Base-by-base conservation (phyloP, 2,113 vertebrate genomes). In the Zeus faber region DNA sequence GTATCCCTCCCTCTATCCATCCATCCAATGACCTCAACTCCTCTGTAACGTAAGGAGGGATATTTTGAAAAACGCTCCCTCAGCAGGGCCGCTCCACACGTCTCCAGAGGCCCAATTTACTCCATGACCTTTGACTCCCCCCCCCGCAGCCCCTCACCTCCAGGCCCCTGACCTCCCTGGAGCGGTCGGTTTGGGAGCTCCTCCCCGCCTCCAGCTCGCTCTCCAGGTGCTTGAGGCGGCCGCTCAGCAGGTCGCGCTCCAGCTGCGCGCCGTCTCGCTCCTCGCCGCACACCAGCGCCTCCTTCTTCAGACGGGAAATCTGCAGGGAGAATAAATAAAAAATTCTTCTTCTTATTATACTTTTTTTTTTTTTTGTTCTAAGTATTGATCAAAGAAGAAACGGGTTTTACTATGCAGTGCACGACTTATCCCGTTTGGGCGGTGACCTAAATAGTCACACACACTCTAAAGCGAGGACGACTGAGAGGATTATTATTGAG, bases 241-340 rank as follows among this genome's bases (percentile, higher is more conserved):
- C 93, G 48, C 63, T 83, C 78, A 94, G 80, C 23, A 97, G 86
- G 20, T 98, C 93, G 58, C 91, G 91, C 54, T 98, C 95, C 77
- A 98, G 73, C 67, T 76, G 60, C 3, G 77, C 85, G 0, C 82
- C 74, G 66, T 97, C 96, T 27, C 87, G 79, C 66, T 95, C 93
- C 0, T 91, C 92, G 26, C 90, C 89, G 59, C 88, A 91, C 0
- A 75, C 64, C 75, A 95, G 91, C 25, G 97, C 84, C 2, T 92
- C 91, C 63, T 94, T 93, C 70, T 93, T 93, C 41, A 98, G 77
- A 61, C 91, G 88, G 2, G 89, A 77, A 2, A 91, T 81, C 96
- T 98, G 75, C 6, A 17, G 25, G 49, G 4, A 2, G 1, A 6
- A 5, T 23, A 14, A 44, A 33, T 33, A 6, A 33, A 33, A 10